Base-by-base conservation (phyloP, 2,113 vertebrate genomes). In the Uropsilus gracilis region DNA sequence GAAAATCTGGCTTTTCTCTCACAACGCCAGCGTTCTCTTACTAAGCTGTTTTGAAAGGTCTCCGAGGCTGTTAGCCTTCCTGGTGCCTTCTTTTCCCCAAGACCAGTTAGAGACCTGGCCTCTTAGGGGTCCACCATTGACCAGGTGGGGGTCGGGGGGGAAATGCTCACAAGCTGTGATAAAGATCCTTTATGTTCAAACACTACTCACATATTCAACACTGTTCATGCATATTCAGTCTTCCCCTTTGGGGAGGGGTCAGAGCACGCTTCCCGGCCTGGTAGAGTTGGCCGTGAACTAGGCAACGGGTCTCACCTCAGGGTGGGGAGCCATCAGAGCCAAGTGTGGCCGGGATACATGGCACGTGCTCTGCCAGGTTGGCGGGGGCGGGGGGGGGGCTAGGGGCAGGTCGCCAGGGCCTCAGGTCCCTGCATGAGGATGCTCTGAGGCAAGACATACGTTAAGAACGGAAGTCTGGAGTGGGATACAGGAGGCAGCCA, bases 181-280 rank as follows among this genome's bases (percentile, higher is more conserved):
- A n/a, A n/a, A n/a, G n/a, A n/a, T n/a, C n/a, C n/a, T n/a, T n/a
- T n/a, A n/a, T n/a, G n/a, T n/a, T n/a, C n/a, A n/a, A n/a, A n/a
- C n/a, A n/a, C n/a, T n/a, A n/a, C n/a, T n/a, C 1, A 0, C 5
- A 6, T 6, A 2, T 20, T 44, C 37, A 14, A 18, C 5, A 12
- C 50, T 20, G 18, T 42, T 30, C 18, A 13, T n/a, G 26, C n/a
- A 32, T 2, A 3, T 20, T 48, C 68, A 53, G 6, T 42, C 3
- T n/a, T 30, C 34, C 42, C 55, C 75, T 46, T 20, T 55, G 37
- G 16, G 34, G 2, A 10, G 2, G 22, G 2, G 53, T n/a, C 5
- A 37, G 63, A 28, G 69, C 42, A 2, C 42, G 34, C 16, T 22
- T 85, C 37, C 37, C 61, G 16, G 46, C 18, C 26, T 61, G 46